Base-by-base conservation (phyloP, 1,140 invertebrate species). In the Drosophila mayri region DNA sequence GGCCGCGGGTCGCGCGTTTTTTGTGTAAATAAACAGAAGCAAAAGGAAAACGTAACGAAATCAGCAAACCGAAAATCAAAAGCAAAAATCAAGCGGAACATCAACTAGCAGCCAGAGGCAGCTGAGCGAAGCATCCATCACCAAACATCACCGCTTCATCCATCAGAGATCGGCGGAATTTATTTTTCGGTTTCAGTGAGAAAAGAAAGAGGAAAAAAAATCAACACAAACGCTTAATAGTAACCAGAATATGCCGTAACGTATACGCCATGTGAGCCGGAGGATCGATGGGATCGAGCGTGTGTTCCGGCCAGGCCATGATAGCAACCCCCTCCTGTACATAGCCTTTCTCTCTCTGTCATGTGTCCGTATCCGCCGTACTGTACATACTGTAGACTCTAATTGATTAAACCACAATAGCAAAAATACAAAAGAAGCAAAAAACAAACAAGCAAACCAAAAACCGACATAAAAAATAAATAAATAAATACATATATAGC, bases 271-370 rank as follows among this genome's bases (percentile, higher is more conserved):
- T 83, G 81, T 83, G 71, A 83, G 46, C 74, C 66, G 65, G 82
- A 81, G 65, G 82, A 86, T 61, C 75, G 75, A 76, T 86, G 76
- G 76, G 84, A 83, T 88, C 82, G 84, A 83, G 82, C 82, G 65
- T 54, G 65, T 54, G 57, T 78, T 78, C 65, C 62, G 79, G 50
- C 63, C 57, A 50, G 47, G 66, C 61, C 70, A 73, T 66, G 43
- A 63, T 71, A 71, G 44, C 61, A 58, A 55, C 37, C 52, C 66
- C 79, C 79, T 63, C 37, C 76, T 86, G 83, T 86, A 86, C 41
- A 86, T 86, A 86, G 83, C 76, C 32, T 35, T 11, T 35, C 55
- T 52, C 47, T 46, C 40, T 46, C 47, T 77, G 64, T 77, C 35
- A 52, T 55, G 44, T 50, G 50, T 76, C 66, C 46, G 66, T 44